These are phyloP conservation scores for Andrena fulva DNA, from an alignment of 2,888 invertebrate species.

Conservation along the genomic window DNA sequence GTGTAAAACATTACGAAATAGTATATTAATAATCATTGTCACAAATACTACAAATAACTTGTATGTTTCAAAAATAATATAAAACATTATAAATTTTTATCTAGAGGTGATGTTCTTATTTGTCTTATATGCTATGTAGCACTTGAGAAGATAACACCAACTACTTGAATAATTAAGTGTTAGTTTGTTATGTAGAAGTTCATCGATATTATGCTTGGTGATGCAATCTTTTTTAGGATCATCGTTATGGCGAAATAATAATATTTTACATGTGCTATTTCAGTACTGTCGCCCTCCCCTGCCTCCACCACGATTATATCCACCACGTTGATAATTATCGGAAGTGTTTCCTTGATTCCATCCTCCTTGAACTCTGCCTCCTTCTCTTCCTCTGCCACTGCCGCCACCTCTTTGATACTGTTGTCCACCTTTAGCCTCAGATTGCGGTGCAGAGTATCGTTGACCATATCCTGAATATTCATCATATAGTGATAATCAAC, in stretches of 20 bases:
- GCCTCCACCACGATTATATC: conserved; percentile 69
- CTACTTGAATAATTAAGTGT: conserved; percentile 24
- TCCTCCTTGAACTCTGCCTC: conserved; percentile 84
- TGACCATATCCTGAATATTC: conserved; percentile 62
- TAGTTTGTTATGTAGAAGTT: conserved; percentile 15
- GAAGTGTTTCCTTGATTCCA: conserved; percentile 82
- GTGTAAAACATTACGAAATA: conserved; percentile 5
- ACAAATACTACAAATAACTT: conserved; percentile 22
- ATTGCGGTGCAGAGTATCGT: conserved; percentile 48
- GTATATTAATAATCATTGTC: conserved; percentile 29
- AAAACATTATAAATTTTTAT: conserved; percentile 10
- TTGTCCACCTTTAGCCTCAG: conserved; percentile 61
- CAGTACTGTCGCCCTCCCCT: conserved; percentile 61
- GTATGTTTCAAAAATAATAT: conserved; percentile 15
- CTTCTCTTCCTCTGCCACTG: conserved; percentile 66
- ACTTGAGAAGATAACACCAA: conserved; percentile 11
- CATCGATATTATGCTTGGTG: conserved; percentile 19
- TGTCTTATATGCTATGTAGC: conserved; percentile 1
- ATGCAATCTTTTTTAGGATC: conserved; percentile 15
- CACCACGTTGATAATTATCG: conserved; percentile 67
- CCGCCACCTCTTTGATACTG: conserved; percentile 63
- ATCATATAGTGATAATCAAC: conserved; percentile 71
- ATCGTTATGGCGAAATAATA: conserved; percentile 4
- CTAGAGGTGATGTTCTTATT: not conserved
- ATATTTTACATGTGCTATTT: conserved; percentile 43